phyloP scores from a whole-genome alignment of 2,113 vertebrate species.

The Pteropus alecto region DNA sequence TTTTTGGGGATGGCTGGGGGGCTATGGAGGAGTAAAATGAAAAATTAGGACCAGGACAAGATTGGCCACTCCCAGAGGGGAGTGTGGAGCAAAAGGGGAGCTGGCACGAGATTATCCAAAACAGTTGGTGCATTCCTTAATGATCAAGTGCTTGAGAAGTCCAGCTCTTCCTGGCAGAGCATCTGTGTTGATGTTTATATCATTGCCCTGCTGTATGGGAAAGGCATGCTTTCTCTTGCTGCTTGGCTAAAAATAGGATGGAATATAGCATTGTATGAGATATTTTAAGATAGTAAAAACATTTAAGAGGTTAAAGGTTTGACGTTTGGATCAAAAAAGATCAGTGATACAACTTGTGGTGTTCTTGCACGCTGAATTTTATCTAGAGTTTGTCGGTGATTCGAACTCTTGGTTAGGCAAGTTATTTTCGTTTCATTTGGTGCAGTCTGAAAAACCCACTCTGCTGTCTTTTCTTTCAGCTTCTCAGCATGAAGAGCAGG shows the following conservation, averaged over 20 bases:
- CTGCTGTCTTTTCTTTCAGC: conserved; percentile 74
- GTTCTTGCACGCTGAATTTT: conserved; percentile 74
- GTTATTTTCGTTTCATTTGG: conserved; percentile 71
- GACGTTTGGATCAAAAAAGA: conserved; percentile 82
- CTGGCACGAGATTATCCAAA: conserved; percentile 98
- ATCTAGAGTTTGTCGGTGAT: conserved; percentile 68
- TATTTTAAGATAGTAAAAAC: conserved; percentile 88
- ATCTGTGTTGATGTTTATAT: conserved; percentile 94
- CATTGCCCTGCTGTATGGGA: conserved; percentile 87
- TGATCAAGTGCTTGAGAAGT: conserved; percentile 95
- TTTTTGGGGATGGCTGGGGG: conserved; percentile 56
- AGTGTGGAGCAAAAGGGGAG: conserved; percentile 94
- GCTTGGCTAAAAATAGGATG: conserved; percentile 86
- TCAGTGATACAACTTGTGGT: conserved; percentile 72
- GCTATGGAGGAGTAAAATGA: conserved; percentile 88
- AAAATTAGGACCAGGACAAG: conserved; percentile 86
- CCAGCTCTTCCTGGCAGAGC: conserved; percentile 87
- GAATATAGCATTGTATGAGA: conserved; percentile 85
- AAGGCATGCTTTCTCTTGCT: conserved; percentile 87
- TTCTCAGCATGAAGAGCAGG: conserved; percentile 71
- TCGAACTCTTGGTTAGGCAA: conserved; percentile 64
- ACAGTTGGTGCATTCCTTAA: conserved; percentile 99
- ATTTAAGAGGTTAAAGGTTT: conserved; percentile 86
- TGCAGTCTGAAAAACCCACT: conserved; percentile 65
- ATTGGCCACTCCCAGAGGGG: conserved; percentile 89